A percentile compares a stretch with the other conserved stretches of the same genome.
phyloP scores from a whole-genome alignment of 2,888 invertebrate species.

The Barypeithes pellucidus region DNA sequence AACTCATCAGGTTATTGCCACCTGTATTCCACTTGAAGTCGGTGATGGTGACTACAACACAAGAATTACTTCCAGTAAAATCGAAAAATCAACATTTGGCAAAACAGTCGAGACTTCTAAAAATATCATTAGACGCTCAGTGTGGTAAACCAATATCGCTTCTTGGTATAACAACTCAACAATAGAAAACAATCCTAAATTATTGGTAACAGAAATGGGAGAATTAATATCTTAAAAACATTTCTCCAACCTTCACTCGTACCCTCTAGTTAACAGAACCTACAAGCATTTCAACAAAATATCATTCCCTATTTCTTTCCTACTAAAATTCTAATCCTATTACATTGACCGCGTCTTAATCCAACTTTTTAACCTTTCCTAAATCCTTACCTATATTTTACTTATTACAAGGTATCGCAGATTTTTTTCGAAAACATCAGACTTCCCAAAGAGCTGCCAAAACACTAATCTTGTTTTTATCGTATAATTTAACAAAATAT shows the following conservation, averaged over 20 bases:
- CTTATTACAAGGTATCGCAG: slow-evolving; percentile 52
- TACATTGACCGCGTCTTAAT: slow-evolving; percentile 47
- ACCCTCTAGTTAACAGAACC: slow-evolving; percentile 10
- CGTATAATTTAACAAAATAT: too few relatives aligned
- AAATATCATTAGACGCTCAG: too few relatives aligned
- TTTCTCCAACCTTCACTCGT: slow-evolving; percentile 10
- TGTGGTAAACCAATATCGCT: too few relatives aligned
- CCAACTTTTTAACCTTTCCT: slow-evolving; percentile 45
- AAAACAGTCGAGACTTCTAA: too few relatives aligned
- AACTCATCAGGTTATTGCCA: too few relatives aligned
- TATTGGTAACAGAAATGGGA: background rate
- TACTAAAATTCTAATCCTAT: slow-evolving; percentile 24
- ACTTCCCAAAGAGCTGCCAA: slow-evolving; percentile 43
- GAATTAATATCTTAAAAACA: slow-evolving; percentile 18
- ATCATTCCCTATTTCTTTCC: slow-evolving; percentile 39
- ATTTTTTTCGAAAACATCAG: slow-evolving; percentile 52
- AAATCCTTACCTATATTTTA: slow-evolving; percentile 47
- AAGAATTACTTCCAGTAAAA: too few relatives aligned
- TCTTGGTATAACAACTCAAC: too few relatives aligned
- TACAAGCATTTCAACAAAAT: slow-evolving; percentile 15
- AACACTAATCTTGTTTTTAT: slow-evolving; percentile 16
- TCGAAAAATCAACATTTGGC: too few relatives aligned
- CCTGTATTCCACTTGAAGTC: too few relatives aligned
- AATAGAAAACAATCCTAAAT: too few relatives aligned
- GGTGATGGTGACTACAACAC: too few relatives aligned